Base-by-base conservation (phyloP, 2,113 vertebrate genomes). In the Tautogolabrus adspersus region DNA sequence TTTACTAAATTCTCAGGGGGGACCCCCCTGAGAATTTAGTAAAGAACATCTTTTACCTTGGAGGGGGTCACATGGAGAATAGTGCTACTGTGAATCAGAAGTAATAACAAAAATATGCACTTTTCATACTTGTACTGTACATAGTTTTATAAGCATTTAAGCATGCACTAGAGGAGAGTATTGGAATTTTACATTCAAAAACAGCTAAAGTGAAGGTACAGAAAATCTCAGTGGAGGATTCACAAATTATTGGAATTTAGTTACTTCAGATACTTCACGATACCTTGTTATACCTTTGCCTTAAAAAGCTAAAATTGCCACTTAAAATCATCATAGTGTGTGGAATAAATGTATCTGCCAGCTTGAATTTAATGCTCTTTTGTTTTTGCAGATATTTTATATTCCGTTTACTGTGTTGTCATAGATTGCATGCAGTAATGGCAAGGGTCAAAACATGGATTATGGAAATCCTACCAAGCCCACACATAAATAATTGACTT, bases 281-380 rank as follows among this genome's bases (percentile, higher is more conserved):
- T 55, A 67, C 19, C 40, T 67, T 59, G 64, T 44, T 60, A 16
- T 37, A 62, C 60, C 40, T 11, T 13, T 56, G 55, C 40, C 30
- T 83, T 65, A 38, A 68, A 66, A 68, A 71, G 58, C 42, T 65
- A 40, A 68, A 77, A 78, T 67, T 77, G 60, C 72, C 75, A 69
- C 79, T 82, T 66, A 30, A 61, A 59, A 63, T 69, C 42, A 54
- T 72, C 56, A 69, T 26, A 34, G 37, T 58, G 3, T 82, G 62
- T 82, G 6, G 40, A 42, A 42, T 42, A 42, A 10, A 42, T 42
- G 3, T 11, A 0, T 42, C 40, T 42, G 40, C 6, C 76, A 75
- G 21, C 73, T 73, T 22, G 51, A 77, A 72, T 34, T 67, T 64
- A 74, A 82, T 74, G 60, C 62, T 13, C 15, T 57, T 77, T 60